Conservation (phyloP, 1,140 invertebrate species). For the Copidosoma floridanum region DNA sequence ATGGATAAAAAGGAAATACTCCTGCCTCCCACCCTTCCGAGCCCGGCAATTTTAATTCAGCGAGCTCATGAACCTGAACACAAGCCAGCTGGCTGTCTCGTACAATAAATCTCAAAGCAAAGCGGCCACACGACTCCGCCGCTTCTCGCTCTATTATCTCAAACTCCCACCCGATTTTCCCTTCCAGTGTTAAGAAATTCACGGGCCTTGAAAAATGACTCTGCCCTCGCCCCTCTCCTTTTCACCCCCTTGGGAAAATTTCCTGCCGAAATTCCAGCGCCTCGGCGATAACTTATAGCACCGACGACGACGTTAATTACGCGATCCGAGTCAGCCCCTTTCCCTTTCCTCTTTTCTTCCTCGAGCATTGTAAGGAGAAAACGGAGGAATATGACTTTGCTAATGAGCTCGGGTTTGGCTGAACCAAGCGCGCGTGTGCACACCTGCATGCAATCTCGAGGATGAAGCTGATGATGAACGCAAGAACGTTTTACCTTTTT, state of each 20-base stretch:
- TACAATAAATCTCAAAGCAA: too few relatives aligned
- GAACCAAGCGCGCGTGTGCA: neutral
- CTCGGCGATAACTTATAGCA: neutral
- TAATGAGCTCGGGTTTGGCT: conserved; percentile 12
- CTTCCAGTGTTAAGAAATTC: too few relatives aligned
- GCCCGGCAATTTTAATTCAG: too few relatives aligned
- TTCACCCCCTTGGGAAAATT: too few relatives aligned
- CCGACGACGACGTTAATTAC: conserved; percentile 1
- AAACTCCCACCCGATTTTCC: too few relatives aligned
- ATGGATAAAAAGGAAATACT: too few relatives aligned
- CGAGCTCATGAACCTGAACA: too few relatives aligned
- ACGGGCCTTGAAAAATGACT: too few relatives aligned
- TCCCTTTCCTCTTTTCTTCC: neutral
- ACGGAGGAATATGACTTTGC: neutral
- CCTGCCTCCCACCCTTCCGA: too few relatives aligned
- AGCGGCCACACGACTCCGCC: neutral
- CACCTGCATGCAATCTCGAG: neutral
- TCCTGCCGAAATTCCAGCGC: neutral
- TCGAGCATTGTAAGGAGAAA: neutral
- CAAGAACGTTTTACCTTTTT: conserved; percentile 8
- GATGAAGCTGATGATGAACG: conserved; percentile 4
- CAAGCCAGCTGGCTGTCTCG: too few relatives aligned
- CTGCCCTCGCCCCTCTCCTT: too few relatives aligned
- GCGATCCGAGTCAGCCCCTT: neutral
- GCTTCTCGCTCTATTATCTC: too few relatives aligned